These are phyloP conservation scores for Todus mexicanus DNA, from an alignment of 2,797 vertebrate genomes.

Conservation along the genomic window DNA sequence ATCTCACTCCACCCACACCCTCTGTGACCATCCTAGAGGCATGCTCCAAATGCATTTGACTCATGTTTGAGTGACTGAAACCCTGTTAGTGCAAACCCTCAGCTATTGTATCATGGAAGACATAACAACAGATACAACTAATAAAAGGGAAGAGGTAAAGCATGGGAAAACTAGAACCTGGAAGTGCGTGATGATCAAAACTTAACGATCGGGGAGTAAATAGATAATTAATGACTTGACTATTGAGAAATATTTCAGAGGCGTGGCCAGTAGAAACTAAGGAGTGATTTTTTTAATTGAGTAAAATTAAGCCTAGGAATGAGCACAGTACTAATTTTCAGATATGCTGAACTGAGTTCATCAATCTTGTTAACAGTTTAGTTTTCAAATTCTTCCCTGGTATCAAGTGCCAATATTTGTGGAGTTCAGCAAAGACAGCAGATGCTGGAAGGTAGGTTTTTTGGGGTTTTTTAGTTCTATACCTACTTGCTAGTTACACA, in stretches of 20 bases:
- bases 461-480: neutral
- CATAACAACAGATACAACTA: neutral
- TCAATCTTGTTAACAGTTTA: neutral
- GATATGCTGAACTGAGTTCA: neutral
- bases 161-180: neutral
- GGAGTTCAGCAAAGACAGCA: neutral
- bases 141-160: neutral
- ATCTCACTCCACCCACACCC: neutral
- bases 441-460: neutral
- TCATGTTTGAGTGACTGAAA: neutral
- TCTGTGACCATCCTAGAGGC: neutral
- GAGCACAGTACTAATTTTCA: neutral
- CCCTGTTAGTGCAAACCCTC: neutral
- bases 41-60: neutral
- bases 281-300: slow-evolving; percentile 51
- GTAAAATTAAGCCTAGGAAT: neutral
- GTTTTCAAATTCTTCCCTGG: neutral
- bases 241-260: slow-evolving; percentile 26
- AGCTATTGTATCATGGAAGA: neutral
- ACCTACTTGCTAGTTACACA: neutral
- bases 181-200: neutral
- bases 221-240: neutral
- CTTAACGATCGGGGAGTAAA: neutral
- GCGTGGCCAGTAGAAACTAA: slow-evolving; percentile 24
- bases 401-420: neutral